Conservation (phyloP, 2,888 invertebrate genomes). For the Maniola hyperantus region DNA sequence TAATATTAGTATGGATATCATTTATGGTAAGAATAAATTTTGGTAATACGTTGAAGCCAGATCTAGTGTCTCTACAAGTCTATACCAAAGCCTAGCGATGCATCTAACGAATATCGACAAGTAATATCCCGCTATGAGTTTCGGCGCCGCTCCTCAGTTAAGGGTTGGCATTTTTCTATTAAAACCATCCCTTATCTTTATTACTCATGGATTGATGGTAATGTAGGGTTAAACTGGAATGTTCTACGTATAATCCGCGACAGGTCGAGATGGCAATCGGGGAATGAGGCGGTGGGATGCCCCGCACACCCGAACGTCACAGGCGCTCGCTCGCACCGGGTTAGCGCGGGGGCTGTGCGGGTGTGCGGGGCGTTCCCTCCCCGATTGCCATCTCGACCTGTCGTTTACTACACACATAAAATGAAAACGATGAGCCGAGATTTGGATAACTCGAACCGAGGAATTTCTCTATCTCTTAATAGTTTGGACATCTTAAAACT, state of each 20-base stretch:
- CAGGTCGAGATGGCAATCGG: too few species aligned
- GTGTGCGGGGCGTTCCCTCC: too few species aligned
- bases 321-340: too few species aligned
- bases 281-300: too few species aligned
- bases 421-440: background rate
- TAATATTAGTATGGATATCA: background rate
- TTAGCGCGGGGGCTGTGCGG: too few species aligned
- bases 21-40: background rate
- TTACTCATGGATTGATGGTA: conserved; percentile 23
- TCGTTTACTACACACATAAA: too few species aligned
- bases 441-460: background rate
- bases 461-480: too few species aligned
- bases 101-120: conserved; percentile 49
- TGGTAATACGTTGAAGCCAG: conserved; percentile 27
- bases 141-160: conserved; percentile 31
- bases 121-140: conserved; percentile 46
- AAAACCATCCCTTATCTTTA: conserved; percentile 31
- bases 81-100: conserved; percentile 45
- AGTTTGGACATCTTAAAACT: too few species aligned
- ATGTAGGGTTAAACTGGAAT: background rate
- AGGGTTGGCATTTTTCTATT: conserved; percentile 44
- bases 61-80: conserved; percentile 53
- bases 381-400: too few species aligned
- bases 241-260: background rate
- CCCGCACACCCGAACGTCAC: too few species aligned